Percentiles rank a stretch among this genome's conserved stretches.
Conservation (phyloP, 37 sponge, comb jelly and placozoan species). For the Aplysina aerophoba region DNA sequence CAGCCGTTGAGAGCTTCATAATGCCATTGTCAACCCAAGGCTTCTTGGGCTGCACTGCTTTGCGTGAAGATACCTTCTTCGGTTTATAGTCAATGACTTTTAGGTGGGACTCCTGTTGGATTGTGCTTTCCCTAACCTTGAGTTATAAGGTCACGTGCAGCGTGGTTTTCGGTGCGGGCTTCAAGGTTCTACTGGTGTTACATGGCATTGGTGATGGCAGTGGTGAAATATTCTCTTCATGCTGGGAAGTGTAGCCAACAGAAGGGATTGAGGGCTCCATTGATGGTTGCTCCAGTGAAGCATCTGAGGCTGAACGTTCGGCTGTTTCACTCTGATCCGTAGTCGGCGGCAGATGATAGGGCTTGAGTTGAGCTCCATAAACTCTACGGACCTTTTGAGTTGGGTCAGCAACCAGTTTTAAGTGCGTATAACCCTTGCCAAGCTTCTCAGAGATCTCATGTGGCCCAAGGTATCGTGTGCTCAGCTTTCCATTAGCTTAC, state of each 20-base stretch:
- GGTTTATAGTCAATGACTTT: background rate
- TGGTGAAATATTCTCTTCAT: background rate
- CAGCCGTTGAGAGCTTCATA: no score
- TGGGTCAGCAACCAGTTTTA: slow-evolving; percentile 7
- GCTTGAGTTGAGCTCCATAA: slow-evolving; percentile 24
- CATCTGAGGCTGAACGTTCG: background rate
- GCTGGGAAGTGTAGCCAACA: background rate
- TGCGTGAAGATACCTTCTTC: background rate
- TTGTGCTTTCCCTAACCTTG: background rate
- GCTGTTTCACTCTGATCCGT: background rate
- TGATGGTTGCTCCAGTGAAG: slow-evolving; percentile 7
- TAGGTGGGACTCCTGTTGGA: background rate
- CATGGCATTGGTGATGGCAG: background rate
- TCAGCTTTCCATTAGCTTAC: slow-evolving; percentile 28
- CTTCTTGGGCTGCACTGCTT: slow-evolving; percentile 1
- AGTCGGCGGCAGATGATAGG: slow-evolving; percentile 1
- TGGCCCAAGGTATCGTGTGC: slow-evolving; percentile 20
- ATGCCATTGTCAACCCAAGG: no score
- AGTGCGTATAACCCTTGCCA: background rate
- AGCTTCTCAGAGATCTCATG: background rate
- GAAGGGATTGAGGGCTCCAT: background rate
- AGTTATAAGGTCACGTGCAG: slow-evolving; percentile 9
- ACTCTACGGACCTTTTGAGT: slow-evolving; percentile 19
- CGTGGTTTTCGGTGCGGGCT: background rate
- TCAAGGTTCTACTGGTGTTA: background rate